A percentile compares a stretch with the other conserved stretches of the same genome.
Evolutionary conservation across 1,140 invertebrate species (phyloP).

Genomic region (Stegodyphus mimosarum): DNA sequence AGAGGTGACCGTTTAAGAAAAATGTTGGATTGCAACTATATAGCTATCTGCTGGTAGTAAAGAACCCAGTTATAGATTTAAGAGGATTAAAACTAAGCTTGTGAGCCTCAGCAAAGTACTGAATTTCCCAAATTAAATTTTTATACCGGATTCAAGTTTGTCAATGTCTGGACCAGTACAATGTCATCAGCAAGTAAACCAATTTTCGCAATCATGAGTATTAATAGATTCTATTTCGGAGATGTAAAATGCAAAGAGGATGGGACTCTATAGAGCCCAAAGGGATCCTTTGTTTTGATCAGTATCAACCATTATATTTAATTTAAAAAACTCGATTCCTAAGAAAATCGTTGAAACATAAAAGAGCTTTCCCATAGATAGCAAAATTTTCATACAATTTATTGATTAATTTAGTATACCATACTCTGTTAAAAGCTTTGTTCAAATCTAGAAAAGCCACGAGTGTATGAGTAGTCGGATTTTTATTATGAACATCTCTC

Average conservation of each 20-base stretch:
- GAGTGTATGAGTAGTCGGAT: constrained; percentile 15
- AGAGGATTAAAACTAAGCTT: too few species aligned
- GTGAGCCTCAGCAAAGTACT: too few species aligned
- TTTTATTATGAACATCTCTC: constrained; percentile 19
- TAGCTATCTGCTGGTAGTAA: not conserved
- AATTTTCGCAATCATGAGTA: constrained; percentile 4
- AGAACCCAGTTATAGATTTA: not conserved
- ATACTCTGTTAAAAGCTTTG: constrained; percentile 19
- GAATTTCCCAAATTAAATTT: too few species aligned
- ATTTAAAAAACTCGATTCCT: constrained; percentile 13
- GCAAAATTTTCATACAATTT: constrained; percentile 21
- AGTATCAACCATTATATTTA: constrained; percentile 18
- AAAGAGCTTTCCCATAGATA: constrained; percentile 22
- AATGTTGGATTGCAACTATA: not conserved
- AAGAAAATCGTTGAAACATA: constrained; percentile 19
- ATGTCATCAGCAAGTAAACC: constrained; percentile 39
- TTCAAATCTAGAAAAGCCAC: constrained; percentile 9
- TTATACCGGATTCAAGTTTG: too few species aligned
- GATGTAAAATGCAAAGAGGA: constrained; percentile 22
- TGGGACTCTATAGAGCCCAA: constrained; percentile 4
- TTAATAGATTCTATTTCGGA: constrained; percentile 9
- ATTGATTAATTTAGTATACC: constrained; percentile 15
- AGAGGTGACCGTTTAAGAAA: not conserved
- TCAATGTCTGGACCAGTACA: too few species aligned
- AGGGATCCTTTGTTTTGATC: constrained; percentile 2